Conservation (phyloP, 2,113 vertebrate species). For the Megaptera novaeangliae region DNA sequence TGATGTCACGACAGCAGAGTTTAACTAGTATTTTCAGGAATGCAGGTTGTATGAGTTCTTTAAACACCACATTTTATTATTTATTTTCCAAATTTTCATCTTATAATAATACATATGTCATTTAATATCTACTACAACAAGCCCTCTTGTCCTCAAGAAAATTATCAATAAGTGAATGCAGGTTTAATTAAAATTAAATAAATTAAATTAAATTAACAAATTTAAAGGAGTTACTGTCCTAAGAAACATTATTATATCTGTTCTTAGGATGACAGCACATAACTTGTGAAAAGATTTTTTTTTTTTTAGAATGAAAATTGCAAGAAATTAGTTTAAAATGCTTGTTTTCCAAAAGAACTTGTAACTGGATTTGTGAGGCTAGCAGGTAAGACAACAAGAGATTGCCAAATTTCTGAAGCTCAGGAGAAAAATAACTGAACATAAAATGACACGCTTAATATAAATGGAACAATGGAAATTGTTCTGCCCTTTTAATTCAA, state of each 20-base stretch:
- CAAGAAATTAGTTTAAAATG: background rate
- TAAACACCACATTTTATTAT: background rate
- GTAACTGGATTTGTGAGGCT: background rate
- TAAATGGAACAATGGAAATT: slow-evolving; percentile 37
- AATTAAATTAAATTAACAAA: background rate
- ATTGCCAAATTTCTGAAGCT: background rate
- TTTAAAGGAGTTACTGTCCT: background rate
- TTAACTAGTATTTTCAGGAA: slow-evolving; percentile 1
- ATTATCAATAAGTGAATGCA: background rate
- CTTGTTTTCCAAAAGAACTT: background rate
- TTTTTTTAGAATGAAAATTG: background rate
- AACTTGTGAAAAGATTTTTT: background rate
- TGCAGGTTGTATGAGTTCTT: background rate
- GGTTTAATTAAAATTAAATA: background rate
- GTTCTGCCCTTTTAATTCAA: slow-evolving; percentile 40
- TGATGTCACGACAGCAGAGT: background rate
- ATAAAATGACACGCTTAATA: slow-evolving; percentile 40
- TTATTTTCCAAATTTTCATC: background rate
- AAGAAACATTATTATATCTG: slow-evolving; percentile 1
- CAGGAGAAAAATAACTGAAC: slow-evolving; percentile 35
- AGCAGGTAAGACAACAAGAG: background rate
- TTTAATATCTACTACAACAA: background rate
- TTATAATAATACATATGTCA: background rate
- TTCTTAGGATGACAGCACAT: background rate
- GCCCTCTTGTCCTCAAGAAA: background rate